A percentile compares a stretch with the other conserved stretches of the same genome.
These are phyloP conservation scores for Mionectes olivaceus DNA, from an alignment of 2,797 vertebrate species.

Conservation along the genomic window DNA sequence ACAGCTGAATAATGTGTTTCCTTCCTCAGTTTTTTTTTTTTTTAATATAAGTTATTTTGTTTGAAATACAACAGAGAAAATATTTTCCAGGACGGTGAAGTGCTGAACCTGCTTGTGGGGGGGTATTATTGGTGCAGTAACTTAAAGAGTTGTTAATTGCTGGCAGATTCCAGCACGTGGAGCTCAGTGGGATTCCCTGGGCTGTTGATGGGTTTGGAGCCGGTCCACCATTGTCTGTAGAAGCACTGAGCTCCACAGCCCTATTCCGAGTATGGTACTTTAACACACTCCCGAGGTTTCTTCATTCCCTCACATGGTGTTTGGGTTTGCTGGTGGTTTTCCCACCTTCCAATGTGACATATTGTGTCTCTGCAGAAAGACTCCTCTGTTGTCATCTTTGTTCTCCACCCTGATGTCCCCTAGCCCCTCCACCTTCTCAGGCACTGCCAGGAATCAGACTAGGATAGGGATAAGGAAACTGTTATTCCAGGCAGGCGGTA, in stretches of 20 bases:
- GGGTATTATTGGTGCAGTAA: not conserved
- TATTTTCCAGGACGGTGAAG: not conserved
- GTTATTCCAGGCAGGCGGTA: not conserved
- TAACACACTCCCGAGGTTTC: accelerated
- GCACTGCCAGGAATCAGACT: accelerated
- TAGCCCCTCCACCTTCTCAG: not conserved
- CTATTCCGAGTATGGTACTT: not conserved
- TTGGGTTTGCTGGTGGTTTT: not conserved
- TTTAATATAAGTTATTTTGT: not conserved
- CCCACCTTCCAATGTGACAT: not conserved
- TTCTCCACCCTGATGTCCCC: accelerated
- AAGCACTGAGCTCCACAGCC: not conserved
- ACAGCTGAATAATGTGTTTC: not conserved
- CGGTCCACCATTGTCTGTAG: not conserved
- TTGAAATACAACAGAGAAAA: not conserved
- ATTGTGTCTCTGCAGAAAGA: not conserved
- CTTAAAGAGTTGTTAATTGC: not conserved
- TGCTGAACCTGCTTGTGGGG: not conserved
- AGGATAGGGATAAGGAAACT: accelerated
- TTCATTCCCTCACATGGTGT: not conserved
- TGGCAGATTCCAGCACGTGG: not conserved
- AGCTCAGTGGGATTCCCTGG: not conserved
- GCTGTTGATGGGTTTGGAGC: not conserved
- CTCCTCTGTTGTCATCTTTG: accelerated
- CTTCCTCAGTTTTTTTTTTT: accelerated